Base-by-base conservation (phyloP, 2,888 invertebrate species). In the Thalpophila matura region DNA sequence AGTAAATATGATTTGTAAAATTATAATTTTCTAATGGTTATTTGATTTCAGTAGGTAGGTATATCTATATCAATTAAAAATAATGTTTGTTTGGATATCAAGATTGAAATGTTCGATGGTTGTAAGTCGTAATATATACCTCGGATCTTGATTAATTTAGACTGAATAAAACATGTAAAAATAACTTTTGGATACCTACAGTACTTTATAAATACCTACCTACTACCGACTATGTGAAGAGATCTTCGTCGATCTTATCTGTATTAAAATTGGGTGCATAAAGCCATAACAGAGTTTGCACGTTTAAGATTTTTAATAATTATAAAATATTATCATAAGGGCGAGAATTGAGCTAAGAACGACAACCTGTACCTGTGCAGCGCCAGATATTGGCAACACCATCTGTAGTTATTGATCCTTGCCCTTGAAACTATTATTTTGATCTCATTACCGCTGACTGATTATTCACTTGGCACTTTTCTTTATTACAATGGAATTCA, bases 381-480 rank as follows among this genome's bases (percentile, higher is more conserved):
- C n/a, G 22, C 20, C 22, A 20, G 2, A 12, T 26, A 47, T 42
- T 31, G 26, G 16, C 18, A 31, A 22, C 10, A 27, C 22, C 27
- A 55, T 42, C 26, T 46, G 27, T 29, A 12, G 20, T 29, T 16
- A 47, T 10, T 24, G 31, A 43, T 22, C 22, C 61, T 47, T 47
- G 54, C 75, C 57, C 56, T 57, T 62, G 47, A 71, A 67, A 74
- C 75, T 81, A 82, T 86, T 79, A 86, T 86, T 88, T 87, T 89
- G 93, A 93, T 93, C 93, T 93, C 93, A 92, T 86, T 85, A 81
- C 84, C 85, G 87, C 86, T 84, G 86, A 89, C 86, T 84, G 85
- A 76, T 51, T 58, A 64, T 61, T 76, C 68, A 71, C 29, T 76
- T 69, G 63, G 66, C 69, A 58, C 60, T 54, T 46, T 65, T 66